A percentile compares a stretch with the other conserved stretches of the same genome.
Evolutionary conservation across 2,797 vertebrate genomes (phyloP).

Genomic region (Danio choprae): DNA sequence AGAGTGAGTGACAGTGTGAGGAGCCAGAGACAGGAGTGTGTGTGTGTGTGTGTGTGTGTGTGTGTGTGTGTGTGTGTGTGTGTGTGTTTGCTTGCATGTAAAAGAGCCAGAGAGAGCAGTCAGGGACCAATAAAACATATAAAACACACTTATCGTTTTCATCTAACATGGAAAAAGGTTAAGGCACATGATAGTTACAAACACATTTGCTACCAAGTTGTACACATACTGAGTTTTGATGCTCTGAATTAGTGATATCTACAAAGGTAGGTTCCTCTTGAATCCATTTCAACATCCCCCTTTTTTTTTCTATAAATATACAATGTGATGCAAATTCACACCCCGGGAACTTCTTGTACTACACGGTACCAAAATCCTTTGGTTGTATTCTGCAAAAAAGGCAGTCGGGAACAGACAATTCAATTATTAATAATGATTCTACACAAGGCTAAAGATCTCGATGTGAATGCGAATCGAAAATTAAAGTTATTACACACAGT

Average conservation of each 20-base stretch:
- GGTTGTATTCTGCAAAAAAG: conserved; percentile 72
- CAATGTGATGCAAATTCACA: conserved; percentile 63
- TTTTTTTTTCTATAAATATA: conserved; percentile 68
- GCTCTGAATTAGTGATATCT: conserved; percentile 79
- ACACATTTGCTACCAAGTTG: conserved; percentile 91
- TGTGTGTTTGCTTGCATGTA: conserved; percentile 53
- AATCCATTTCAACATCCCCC: conserved; percentile 66
- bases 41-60: conserved; percentile 23
- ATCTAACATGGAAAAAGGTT: conserved; percentile 96
- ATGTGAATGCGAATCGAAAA: conserved; percentile 71
- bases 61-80: conserved; percentile 49
- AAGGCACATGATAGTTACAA: conserved; percentile 99
- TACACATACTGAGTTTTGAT: conserved; percentile 81
- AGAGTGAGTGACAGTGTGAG: conserved; percentile 64
- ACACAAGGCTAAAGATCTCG: conserved; percentile 70
- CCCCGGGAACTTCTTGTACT: conserved; percentile 44
- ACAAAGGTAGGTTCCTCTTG: conserved; percentile 77
- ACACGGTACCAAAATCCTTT: conserved; percentile 74
- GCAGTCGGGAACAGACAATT: conserved; percentile 73
- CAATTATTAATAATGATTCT: conserved; percentile 66
- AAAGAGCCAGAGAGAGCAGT: conserved; percentile 51
- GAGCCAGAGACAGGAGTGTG: conserved; percentile 60
- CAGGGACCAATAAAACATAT: conserved; percentile 70
- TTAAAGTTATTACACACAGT: conserved; percentile 72
- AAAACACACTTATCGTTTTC: conserved; percentile 86